Evolutionary conservation across 2,113 vertebrate species (phyloP).

Genomic region (Saimiri boliviensis): DNA sequence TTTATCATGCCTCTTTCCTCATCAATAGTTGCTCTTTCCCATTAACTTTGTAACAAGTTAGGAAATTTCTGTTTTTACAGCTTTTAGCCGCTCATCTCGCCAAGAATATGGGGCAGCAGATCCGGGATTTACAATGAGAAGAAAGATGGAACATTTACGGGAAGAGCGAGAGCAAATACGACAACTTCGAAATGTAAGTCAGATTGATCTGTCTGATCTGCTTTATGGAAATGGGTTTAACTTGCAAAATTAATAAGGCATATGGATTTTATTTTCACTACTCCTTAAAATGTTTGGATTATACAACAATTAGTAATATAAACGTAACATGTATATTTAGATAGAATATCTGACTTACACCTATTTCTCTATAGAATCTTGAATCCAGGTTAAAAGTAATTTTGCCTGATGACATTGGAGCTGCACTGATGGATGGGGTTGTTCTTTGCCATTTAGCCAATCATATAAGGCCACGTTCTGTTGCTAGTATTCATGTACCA

Average conservation of each 20-base stretch:
- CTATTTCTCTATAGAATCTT: constrained; percentile 89
- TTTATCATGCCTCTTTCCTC: constrained; percentile 48
- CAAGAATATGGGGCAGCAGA: constrained; percentile 91
- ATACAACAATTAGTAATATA: neutral
- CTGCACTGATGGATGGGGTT: constrained; percentile 97
- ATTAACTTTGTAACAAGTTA: constrained; percentile 50
- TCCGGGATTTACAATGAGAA: constrained; percentile 98
- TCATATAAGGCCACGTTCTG: constrained; percentile 97
- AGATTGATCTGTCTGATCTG: neutral
- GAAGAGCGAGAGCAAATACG: constrained; percentile 97
- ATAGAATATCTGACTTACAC: constrained; percentile 21
- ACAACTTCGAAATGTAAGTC: constrained; percentile 92
- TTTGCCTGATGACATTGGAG: constrained; percentile 97
- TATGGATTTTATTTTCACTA: constrained; percentile 21
- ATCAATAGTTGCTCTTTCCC: neutral
- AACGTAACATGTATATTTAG: constrained; percentile 1
- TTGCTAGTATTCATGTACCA: constrained; percentile 98
- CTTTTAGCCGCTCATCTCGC: constrained; percentile 91
- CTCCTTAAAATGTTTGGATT: neutral
- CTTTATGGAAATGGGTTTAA: constrained; percentile 34
- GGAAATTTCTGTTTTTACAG: constrained; percentile 79
- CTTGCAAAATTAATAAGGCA: neutral
- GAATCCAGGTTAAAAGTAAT: constrained; percentile 97
- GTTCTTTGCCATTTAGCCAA: constrained; percentile 99
- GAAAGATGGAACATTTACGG: constrained; percentile 98